Percentiles rank a stretch among this genome's conserved stretches.
Conservation (phyloP, 35 echinoderm and acorn worm genomes). For the Amphiura filiformis region DNA sequence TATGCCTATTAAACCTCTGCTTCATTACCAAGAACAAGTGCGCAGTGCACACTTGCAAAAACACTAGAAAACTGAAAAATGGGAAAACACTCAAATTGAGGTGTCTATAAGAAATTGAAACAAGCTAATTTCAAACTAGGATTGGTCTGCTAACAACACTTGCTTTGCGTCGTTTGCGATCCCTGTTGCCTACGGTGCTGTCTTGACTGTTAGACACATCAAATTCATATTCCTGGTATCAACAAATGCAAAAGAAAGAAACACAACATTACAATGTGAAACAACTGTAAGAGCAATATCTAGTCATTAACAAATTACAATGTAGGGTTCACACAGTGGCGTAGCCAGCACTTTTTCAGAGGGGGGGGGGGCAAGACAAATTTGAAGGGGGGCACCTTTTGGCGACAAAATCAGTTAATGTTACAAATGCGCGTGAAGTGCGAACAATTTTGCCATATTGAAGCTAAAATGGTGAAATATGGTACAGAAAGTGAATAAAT, state of each 20-base stretch:
- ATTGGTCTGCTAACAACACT: conserved; percentile 62
- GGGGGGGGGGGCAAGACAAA: not conserved
- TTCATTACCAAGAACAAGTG: no score
- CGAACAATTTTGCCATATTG: no score
- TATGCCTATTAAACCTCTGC: no score
- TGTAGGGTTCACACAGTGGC: not conserved
- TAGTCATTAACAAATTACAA: not conserved
- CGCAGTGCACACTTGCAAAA: no score
- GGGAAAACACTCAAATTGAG: no score
- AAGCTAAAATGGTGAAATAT: no score
- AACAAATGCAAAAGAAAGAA: conserved; percentile 11
- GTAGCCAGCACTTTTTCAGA: not conserved
- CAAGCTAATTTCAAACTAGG: conserved; percentile 11
- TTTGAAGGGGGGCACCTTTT: no score
- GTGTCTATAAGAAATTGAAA: no score
- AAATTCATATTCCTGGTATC: conserved; percentile 51
- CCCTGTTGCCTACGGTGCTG: not conserved
- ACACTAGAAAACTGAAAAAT: no score
- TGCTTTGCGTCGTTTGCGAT: conserved; percentile 57
- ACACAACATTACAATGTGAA: not conserved
- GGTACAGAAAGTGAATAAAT: no score
- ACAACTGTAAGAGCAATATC: not conserved
- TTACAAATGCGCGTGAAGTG: no score
- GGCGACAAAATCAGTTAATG: no score
- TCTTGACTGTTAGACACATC: conserved; percentile 74